Evolutionary conservation across 2,888 invertebrate genomes (phyloP).

Genomic region (Ormyrus rosae): DNA sequence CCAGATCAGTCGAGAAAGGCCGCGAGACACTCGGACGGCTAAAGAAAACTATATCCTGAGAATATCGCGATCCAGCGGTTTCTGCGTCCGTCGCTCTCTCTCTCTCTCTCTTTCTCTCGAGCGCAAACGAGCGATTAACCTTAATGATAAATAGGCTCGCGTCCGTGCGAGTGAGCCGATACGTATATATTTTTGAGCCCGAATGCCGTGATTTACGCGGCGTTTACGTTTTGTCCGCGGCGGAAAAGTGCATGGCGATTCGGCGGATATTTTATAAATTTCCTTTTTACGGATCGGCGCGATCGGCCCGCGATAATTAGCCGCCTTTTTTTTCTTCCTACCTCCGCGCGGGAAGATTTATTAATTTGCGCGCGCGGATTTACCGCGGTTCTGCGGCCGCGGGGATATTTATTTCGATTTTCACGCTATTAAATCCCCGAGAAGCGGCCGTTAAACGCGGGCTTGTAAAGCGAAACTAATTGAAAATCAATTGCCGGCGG

Average conservation of each 20-base stretch:
- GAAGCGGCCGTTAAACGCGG: neutral
- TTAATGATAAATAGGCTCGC: slow-evolving; percentile 31
- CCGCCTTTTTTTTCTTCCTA: too few species aligned
- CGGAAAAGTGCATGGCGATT: too few species aligned
- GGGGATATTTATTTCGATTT: slow-evolving; percentile 22
- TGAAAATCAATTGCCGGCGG: slow-evolving; percentile 18
- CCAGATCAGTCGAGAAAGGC: too few species aligned
- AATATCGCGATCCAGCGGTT: slow-evolving; percentile 18
- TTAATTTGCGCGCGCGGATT: neutral
- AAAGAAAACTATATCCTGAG: neutral
- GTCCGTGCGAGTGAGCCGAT: too few species aligned
- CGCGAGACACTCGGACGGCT: too few species aligned
- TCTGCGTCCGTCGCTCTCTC: neutral
- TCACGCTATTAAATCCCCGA: slow-evolving; percentile 6
- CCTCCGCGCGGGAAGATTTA: neutral
- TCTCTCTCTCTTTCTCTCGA: too few species aligned
- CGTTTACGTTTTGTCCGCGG: too few species aligned
- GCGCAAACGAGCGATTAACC: slow-evolving; percentile 24
- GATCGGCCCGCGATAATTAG: neutral
- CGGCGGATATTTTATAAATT: neutral
- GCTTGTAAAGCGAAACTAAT: slow-evolving; percentile 15
- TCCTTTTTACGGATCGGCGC: neutral
- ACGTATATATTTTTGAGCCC: too few species aligned
- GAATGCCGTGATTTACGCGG: too few species aligned
- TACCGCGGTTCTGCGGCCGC: neutral